Evolutionary conservation across 2,888 invertebrate genomes (phyloP).

Genomic region (Drosophila bunnanda): DNA sequence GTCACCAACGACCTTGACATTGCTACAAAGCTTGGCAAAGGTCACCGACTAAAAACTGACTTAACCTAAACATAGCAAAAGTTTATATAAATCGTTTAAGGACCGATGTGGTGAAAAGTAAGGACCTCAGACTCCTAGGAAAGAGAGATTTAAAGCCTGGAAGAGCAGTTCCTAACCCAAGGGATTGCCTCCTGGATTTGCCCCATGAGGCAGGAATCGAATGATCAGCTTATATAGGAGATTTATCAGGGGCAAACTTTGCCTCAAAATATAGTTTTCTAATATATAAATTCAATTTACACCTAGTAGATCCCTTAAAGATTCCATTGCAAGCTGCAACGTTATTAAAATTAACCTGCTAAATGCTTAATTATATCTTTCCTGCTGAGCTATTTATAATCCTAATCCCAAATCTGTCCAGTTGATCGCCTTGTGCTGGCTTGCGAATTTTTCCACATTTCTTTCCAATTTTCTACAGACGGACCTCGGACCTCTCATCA

Average conservation of each 20-base stretch:
- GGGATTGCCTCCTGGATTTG: too few relatives aligned
- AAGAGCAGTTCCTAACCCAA: too few relatives aligned
- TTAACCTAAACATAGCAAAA: not conserved
- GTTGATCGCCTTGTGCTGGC: constrained; percentile 9
- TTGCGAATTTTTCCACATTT: constrained; percentile 1
- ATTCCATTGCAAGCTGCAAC: too few relatives aligned
- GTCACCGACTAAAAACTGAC: not conserved
- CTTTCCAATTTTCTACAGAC: not conserved
- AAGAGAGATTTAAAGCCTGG: too few relatives aligned
- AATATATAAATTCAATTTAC: too few relatives aligned
- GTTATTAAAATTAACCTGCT: not conserved
- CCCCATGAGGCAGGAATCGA: too few relatives aligned
- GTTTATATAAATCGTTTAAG: not conserved
- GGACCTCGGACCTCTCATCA: not conserved
- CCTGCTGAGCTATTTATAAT: not conserved
- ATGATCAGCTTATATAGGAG: too few relatives aligned
- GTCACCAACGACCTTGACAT: not conserved
- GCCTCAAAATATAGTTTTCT: too few relatives aligned
- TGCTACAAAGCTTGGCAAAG: not conserved
- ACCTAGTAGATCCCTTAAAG: too few relatives aligned
- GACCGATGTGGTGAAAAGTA: too few relatives aligned
- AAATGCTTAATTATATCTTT: not conserved
- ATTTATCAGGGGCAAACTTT: too few relatives aligned
- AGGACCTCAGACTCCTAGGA: too few relatives aligned
- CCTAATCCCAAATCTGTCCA: not conserved